Conservation (phyloP, 2,113 vertebrate genomes). For the Mastomys natalensis region DNA sequence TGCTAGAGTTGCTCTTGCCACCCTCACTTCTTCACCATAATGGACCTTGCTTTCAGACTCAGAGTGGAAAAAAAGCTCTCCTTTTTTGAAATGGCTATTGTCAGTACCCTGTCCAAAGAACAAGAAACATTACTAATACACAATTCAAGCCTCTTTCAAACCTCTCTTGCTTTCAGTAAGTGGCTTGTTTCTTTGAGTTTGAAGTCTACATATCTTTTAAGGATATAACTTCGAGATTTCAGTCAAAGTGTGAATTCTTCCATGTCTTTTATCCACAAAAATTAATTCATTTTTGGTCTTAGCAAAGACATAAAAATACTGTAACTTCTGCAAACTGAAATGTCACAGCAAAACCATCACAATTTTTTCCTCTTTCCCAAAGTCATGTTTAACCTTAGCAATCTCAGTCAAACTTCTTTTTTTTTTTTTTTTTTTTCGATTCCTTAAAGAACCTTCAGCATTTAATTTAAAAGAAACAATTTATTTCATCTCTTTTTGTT, state of each 20-base stretch:
- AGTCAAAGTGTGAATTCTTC: neutral
- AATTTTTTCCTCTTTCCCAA: neutral
- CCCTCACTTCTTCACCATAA: neutral
- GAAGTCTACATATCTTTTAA: neutral
- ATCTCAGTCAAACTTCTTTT: neutral
- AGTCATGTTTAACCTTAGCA: neutral
- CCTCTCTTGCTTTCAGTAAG: neutral
- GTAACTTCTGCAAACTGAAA: neutral
- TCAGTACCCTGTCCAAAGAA: neutral
- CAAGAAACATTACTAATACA: neutral
- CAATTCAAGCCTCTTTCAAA: neutral
- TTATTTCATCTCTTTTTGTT: neutral
- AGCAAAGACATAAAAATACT: neutral
- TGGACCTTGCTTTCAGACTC: neutral
- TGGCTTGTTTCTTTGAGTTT: neutral
- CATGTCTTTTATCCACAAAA: neutral
- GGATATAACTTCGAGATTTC: neutral
- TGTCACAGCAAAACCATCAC: neutral
- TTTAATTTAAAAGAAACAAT: neutral
- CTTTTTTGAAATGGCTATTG: neutral
- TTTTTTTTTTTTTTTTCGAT: neutral
- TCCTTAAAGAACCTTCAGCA: neutral
- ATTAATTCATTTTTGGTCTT: neutral
- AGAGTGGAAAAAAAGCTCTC: neutral
- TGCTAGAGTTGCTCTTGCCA: neutral